Evolutionary conservation across 1,140 invertebrate species (phyloP).

Genomic region (Ericerus pela): DNA sequence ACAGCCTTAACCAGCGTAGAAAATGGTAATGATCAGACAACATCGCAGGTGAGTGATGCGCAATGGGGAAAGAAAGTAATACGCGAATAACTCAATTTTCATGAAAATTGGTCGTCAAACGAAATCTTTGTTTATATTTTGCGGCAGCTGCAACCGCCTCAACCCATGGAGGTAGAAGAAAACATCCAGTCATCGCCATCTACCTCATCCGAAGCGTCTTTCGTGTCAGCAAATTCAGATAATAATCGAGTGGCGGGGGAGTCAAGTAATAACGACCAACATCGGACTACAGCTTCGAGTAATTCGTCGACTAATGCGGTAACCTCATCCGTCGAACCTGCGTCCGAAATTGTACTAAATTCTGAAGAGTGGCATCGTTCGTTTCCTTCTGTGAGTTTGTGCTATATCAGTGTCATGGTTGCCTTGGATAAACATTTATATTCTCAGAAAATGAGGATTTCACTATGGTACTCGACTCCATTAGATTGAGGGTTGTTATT

Average conservation of each 20-base stretch:
- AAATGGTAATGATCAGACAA: not conserved
- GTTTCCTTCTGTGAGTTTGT: conserved; percentile 33
- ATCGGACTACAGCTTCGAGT: not conserved
- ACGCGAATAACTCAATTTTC: too few species aligned
- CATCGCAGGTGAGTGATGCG: not conserved
- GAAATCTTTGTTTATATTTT: too few species aligned
- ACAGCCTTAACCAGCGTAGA: not conserved
- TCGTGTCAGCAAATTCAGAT: conserved; percentile 1
- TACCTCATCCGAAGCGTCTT: not conserved
- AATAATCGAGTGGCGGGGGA: not conserved
- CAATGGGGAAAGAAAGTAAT: too few species aligned
- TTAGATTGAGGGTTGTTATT: too few species aligned
- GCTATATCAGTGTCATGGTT: too few species aligned
- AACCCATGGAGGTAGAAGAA: conserved; percentile 7
- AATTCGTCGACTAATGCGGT: not conserved
- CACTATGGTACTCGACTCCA: too few species aligned
- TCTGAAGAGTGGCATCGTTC: conserved; percentile 39
- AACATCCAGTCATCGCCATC: not conserved
- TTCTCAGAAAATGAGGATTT: too few species aligned
- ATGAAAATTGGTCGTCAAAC: too few species aligned
- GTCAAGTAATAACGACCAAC: not conserved
- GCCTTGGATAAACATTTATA: too few species aligned
- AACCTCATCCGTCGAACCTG: conserved; percentile 16
- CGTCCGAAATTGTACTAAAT: conserved; percentile 37
- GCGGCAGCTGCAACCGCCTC: not conserved